Evolutionary conservation across 2,113 vertebrate genomes (phyloP).

Genomic region (Dromiciops gliroides): DNA sequence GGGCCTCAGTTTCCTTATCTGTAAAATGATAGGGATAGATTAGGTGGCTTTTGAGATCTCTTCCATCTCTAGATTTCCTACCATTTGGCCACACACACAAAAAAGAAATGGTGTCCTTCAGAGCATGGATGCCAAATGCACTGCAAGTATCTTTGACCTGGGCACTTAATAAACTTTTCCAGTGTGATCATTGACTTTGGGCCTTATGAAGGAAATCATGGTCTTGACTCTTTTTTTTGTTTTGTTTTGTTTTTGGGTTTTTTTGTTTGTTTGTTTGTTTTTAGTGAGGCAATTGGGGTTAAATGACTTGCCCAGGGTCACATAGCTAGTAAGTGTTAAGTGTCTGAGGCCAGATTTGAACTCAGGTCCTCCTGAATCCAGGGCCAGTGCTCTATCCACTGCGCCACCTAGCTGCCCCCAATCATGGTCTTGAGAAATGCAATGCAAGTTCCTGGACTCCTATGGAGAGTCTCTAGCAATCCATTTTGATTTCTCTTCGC

Average conservation of each 20-base stretch:
- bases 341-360: no score
- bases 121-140: slow-evolving; percentile 76
- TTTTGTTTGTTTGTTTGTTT: no score
- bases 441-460: slow-evolving; percentile 45
- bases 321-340: no score
- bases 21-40: slow-evolving; percentile 63
- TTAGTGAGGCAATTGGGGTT: no score
- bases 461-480: slow-evolving; percentile 69
- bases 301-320: no score
- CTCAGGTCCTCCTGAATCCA: no score
- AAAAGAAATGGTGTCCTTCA: slow-evolving; percentile 80
- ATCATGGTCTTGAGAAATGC: slow-evolving; percentile 56
- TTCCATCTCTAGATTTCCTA: slow-evolving; percentile 79
- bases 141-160: slow-evolving; percentile 71
- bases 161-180: slow-evolving; percentile 79
- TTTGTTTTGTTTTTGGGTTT: no score
- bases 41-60: not conserved
- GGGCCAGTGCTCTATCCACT: no score
- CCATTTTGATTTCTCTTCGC: slow-evolving; percentile 67
- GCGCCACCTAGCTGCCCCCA: no score
- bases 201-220: slow-evolving; percentile 74
- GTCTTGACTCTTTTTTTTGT: no score
- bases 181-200: slow-evolving; percentile 77
- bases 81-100: slow-evolving; percentile 78
- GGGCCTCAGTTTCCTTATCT: slow-evolving; percentile 73